Base-by-base conservation (phyloP, 1,140 invertebrate species). In the Drosophila gunungcola region DNA sequence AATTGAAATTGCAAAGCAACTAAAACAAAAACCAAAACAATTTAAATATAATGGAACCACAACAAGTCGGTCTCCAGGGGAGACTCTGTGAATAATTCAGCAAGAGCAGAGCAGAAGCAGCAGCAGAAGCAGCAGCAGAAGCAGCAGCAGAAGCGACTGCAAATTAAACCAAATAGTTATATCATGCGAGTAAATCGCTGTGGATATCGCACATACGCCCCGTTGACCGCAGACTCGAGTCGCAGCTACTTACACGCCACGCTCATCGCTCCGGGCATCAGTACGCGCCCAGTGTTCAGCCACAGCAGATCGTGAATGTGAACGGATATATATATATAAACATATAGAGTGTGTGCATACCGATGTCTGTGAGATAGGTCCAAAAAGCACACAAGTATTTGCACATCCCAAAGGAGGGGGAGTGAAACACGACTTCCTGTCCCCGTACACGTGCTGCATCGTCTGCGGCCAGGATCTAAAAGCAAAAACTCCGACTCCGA, bases 111-210 rank as follows among this genome's bases (percentile, higher is more conserved):
- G 36, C 16, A 21, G 0, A 21, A 21, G 55, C 46, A 51, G 32
- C 38, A 29, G 58, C 29, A 32, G 29, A 29, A 7, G 29, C 29
- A 32, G 29, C 29, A 32, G 29, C 29, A 32, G 1, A 5, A 6
- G 29, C 5, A 32, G 1, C 29, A 49, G 38, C 34, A 6, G 48
- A 42, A 25, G 61, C 21, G 29, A 45, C 51, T 13, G 65, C 78
- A 89, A 89, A 89, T 89, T 89, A 89, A 89, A 89, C 89, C 80
- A 89, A 89, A 89, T 84, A 89, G 84, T 89, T 89, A 84, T 89
- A 89, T 89, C 84, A 89, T 89, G 84, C 85, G 77, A 89, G 82
- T 84, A 84, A 89, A 89, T 89, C 85, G 84, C 73, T 63, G 62
- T 77, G 76, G 68, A 89, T 88, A 89, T 89, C 84, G 73, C 85